phyloP scores from a whole-genome alignment of 2,888 invertebrate genomes.

The Temnothorax unifasciatus region DNA sequence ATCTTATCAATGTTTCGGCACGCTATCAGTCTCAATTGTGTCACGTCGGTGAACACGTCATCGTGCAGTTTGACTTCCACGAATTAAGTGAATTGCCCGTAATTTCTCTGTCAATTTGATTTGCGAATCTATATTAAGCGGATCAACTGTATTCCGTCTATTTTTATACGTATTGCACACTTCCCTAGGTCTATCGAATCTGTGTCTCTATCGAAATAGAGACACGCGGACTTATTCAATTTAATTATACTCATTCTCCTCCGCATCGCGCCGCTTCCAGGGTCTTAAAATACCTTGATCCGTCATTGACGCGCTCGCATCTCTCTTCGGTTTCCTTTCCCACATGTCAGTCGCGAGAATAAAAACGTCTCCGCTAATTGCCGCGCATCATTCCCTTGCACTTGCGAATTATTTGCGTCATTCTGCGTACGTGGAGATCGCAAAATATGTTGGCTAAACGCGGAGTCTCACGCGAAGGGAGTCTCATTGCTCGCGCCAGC shows the following conservation, averaged over 20 bases:
- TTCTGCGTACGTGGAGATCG: background rate
- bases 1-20: conserved; percentile 18
- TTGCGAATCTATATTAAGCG: background rate
- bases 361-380: conserved; percentile 20
- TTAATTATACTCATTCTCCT: background rate
- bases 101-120: conserved; percentile 4
- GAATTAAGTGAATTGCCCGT: conserved; percentile 3
- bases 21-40: background rate
- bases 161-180: background rate
- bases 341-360: conserved; percentile 9
- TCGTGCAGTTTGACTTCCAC: background rate
- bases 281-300: background rate
- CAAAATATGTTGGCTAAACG: conserved; percentile 2
- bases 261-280: background rate
- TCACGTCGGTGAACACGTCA: background rate
- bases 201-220: background rate
- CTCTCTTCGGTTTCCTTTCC: background rate
- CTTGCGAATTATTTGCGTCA: conserved; percentile 7
- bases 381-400: background rate
- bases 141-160: background rate
- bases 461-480: background rate
- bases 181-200: background rate
- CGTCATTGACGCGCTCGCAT: background rate
- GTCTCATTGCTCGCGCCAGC: background rate
- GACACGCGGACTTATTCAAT: background rate